A percentile compares a stretch with the other conserved stretches of the same genome.
Evolutionary conservation across 2,888 invertebrate species (phyloP).

Genomic region (Trachelus tabidus): DNA sequence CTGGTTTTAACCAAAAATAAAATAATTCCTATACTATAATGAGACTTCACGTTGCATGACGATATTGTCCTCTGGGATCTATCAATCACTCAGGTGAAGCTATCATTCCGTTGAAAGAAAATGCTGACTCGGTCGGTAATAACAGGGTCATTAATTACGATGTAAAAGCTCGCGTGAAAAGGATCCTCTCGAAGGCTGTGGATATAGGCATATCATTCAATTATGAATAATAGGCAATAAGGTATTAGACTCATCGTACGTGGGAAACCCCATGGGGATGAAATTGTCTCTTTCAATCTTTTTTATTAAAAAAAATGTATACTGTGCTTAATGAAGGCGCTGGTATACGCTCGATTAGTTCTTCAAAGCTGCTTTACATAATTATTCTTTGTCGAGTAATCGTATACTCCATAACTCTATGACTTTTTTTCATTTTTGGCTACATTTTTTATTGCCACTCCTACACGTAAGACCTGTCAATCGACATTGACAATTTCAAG

Average conservation of each 20-base stretch:
- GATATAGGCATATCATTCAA: background rate
- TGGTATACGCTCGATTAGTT: no score
- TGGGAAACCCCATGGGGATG: background rate
- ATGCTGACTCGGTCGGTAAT: conserved; percentile 21
- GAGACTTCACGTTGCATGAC: background rate
- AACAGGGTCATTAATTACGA: conserved; percentile 19
- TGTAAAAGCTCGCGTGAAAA: conserved; percentile 11
- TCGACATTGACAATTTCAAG: no score
- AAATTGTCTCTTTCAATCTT: background rate
- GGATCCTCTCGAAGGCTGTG: background rate
- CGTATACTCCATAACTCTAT: no score
- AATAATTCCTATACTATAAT: background rate
- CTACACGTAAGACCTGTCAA: no score
- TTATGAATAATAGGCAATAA: background rate
- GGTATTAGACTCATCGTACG: background rate
- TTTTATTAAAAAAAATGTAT: background rate
- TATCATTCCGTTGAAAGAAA: conserved; percentile 17
- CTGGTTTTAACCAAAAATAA: background rate
- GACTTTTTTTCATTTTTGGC: no score
- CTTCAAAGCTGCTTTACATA: no score
- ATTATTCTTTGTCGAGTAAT: no score
- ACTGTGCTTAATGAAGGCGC: background rate
- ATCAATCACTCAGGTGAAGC: conserved; percentile 19
- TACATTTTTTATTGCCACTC: no score
- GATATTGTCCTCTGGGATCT: conserved; percentile 8